Evolutionary conservation across 2,797 vertebrate genomes (phyloP).

Genomic region (Austrolebias charrua): DNA sequence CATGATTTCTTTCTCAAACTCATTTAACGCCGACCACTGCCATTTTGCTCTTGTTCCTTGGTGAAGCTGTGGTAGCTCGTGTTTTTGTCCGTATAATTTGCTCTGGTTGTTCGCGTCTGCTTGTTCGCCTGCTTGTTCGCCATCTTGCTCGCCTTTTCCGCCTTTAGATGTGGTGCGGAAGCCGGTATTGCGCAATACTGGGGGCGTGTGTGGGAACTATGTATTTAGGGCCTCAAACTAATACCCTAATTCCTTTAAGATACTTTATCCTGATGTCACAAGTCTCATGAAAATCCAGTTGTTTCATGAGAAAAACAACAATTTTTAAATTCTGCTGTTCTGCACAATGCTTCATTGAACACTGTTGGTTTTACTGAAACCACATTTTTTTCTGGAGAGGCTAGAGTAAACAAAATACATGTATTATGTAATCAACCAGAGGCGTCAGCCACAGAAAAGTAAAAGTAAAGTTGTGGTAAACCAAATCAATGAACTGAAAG

Average conservation of each 20-base stretch:
- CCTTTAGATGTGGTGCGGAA: too few relatives aligned
- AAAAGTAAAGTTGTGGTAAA: conserved; percentile 2
- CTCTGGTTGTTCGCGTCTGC: too few relatives aligned
- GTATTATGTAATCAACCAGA: neutral
- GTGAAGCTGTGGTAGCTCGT: too few relatives aligned
- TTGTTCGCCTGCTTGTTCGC: too few relatives aligned
- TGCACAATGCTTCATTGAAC: neutral
- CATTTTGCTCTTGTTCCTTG: too few relatives aligned
- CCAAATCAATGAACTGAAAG: conserved; percentile 12
- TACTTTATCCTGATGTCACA: neutral
- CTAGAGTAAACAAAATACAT: conserved; percentile 2
- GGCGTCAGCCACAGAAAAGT: neutral
- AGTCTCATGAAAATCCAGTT: neutral
- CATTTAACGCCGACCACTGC: too few relatives aligned
- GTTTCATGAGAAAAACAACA: neutral
- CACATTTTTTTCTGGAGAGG: conserved; percentile 1
- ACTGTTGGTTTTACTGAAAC: conserved; percentile 1
- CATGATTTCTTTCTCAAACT: too few relatives aligned
- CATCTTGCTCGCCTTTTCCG: too few relatives aligned
- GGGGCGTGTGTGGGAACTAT: too few relatives aligned
- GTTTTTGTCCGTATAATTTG: too few relatives aligned
- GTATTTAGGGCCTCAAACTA: neutral
- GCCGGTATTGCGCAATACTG: too few relatives aligned
- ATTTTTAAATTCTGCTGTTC: neutral
- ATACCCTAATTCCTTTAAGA: too few relatives aligned